Conservation (phyloP, 2,888 invertebrate species). For the Globia sparganii region DNA sequence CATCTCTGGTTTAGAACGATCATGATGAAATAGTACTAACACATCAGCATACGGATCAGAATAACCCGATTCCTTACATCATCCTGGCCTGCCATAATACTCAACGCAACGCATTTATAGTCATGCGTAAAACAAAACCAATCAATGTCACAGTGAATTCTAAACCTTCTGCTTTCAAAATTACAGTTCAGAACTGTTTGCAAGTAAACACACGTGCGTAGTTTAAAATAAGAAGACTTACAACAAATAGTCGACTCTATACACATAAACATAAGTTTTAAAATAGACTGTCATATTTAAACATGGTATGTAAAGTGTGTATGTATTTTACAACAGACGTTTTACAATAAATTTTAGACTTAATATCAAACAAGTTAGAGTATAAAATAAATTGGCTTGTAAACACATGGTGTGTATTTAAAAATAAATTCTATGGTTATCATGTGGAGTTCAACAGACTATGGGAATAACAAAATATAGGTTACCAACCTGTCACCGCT, state of each 20-base stretch:
- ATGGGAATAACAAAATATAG: constrained; percentile 54
- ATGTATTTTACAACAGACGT: background rate
- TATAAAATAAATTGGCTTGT: background rate
- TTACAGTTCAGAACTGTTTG: constrained; percentile 10
- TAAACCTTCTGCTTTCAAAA: background rate
- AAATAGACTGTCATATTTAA: constrained; percentile 28
- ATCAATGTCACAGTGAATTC: constrained; percentile 11
- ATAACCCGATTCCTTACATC: constrained; percentile 51
- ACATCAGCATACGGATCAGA: constrained; percentile 29
- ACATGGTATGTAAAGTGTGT: constrained; percentile 1
- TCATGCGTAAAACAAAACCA: constrained; percentile 42
- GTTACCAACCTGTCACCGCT: constrained; percentile 52
- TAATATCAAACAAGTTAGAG: background rate
- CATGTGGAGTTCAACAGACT: constrained; percentile 51
- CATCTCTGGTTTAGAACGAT: constrained; percentile 4
- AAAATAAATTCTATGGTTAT: constrained; percentile 53
- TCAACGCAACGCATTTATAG: constrained; percentile 36
- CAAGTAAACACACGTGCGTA: constrained; percentile 5
- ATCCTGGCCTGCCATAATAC: constrained; percentile 32
- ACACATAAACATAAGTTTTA: background rate
- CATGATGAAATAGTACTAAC: constrained; percentile 6
- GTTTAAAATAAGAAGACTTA: constrained; percentile 1
- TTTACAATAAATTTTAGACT: constrained; percentile 14
- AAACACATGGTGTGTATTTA: constrained; percentile 25
- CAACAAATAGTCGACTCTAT: constrained; percentile 12